Evolutionary conservation across 92 coral and sea anemone species (phyloP).

Genomic region (Umimayanthus kanabou): DNA sequence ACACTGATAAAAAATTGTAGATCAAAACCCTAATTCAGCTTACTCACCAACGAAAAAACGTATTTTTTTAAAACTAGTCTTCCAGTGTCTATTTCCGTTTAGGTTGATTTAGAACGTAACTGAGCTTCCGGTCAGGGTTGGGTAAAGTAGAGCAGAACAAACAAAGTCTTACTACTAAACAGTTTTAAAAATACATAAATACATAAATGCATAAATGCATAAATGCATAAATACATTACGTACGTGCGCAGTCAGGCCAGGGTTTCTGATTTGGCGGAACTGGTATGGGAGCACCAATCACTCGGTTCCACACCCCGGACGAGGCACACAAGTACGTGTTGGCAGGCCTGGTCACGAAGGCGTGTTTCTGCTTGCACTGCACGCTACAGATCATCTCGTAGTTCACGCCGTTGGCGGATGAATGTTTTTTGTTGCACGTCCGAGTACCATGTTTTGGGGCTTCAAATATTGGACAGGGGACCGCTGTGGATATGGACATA

Average conservation of each 20-base stretch:
- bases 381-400: slow-evolving; percentile 86
- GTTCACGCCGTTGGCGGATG: slow-evolving; percentile 56
- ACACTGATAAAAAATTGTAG: too few relatives aligned
- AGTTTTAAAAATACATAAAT: neutral
- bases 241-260: slow-evolving; percentile 97
- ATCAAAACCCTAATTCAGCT: too few relatives aligned
- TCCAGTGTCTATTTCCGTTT: too few relatives aligned
- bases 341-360: slow-evolving; percentile 63
- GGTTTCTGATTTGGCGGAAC: slow-evolving; percentile 65
- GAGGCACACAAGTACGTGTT: slow-evolving; percentile 75
- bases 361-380: slow-evolving; percentile 83
- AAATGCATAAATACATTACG: slow-evolving; percentile 20
- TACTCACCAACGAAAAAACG: too few relatives aligned
- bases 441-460: slow-evolving; percentile 81
- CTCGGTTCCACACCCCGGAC: slow-evolving; percentile 76
- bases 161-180: neutral
- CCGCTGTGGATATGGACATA: slow-evolving; percentile 48
- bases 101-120: too few relatives aligned
- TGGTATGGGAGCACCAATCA: slow-evolving; percentile 47
- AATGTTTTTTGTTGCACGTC: slow-evolving; percentile 75
- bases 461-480: slow-evolving; percentile 77
- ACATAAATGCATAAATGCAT: too few relatives aligned
- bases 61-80: too few relatives aligned
- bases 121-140: too few relatives aligned
- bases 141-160: too few relatives aligned